Conservation (phyloP, 1,140 invertebrate genomes). For the Cotesia typhae region DNA sequence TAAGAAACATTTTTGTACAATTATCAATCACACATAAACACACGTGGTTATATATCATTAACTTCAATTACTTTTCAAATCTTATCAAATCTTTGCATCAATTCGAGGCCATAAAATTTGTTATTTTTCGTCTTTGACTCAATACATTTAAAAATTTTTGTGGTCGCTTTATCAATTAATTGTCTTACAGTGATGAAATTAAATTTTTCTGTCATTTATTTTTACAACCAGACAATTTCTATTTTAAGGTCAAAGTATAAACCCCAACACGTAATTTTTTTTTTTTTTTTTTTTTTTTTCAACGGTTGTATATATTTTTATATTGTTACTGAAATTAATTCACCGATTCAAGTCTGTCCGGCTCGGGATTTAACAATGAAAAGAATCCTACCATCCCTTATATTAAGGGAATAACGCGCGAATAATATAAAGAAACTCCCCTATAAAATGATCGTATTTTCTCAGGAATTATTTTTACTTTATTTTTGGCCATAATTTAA, state of each 20-base stretch:
- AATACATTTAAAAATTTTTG: too few relatives aligned
- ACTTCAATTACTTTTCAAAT: too few relatives aligned
- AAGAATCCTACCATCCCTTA: constrained; percentile 21
- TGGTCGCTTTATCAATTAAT: too few relatives aligned
- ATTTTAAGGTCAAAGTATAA: too few relatives aligned
- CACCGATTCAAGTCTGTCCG: constrained; percentile 29
- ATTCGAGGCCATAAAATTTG: too few relatives aligned
- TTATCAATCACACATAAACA: too few relatives aligned
- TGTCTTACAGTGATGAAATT: too few relatives aligned
- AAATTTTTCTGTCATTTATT: background rate
- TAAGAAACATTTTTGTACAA: too few relatives aligned
- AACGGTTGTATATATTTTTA: constrained; percentile 11
- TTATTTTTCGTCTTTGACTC: too few relatives aligned
- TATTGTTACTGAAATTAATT: constrained; percentile 33
- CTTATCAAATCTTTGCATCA: too few relatives aligned
- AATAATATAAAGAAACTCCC: constrained; percentile 30
- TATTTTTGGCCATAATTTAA: constrained; percentile 18
- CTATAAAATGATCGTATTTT: constrained; percentile 39
- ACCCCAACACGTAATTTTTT: background rate
- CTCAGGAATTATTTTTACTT: constrained; percentile 41
- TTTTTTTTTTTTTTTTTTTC: background rate
- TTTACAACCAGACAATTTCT: background rate
- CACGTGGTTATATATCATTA: too few relatives aligned
- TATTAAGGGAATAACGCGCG: constrained; percentile 32
- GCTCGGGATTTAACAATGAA: constrained; percentile 23